phyloP scores from a whole-genome alignment of 2,888 invertebrate species.

The Heteromyza rotundicornis region DNA sequence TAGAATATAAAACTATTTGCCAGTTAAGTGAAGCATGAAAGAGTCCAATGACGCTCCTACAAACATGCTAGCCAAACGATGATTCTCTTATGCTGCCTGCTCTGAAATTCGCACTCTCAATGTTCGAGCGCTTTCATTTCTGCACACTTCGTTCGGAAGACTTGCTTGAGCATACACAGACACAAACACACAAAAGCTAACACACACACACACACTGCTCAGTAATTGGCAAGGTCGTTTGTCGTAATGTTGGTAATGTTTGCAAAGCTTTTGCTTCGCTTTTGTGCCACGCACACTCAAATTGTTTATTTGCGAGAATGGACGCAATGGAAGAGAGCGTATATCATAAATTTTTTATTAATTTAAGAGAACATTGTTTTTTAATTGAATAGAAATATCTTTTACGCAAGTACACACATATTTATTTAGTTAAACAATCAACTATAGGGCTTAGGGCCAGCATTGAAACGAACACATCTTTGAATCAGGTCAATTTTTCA shows the following conservation, averaged over 20 bases:
- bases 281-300: slow-evolving; percentile 12
- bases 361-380: slow-evolving; percentile 1
- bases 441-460: no score
- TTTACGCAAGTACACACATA: no score
- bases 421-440: no score
- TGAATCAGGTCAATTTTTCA: no score
- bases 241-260: slow-evolving; percentile 48
- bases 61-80: no score
- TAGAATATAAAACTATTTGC: no score
- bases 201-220: slow-evolving; percentile 14
- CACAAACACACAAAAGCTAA: neutral
- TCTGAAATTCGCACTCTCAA: neutral
- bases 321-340: neutral
- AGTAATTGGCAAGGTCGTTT: slow-evolving; percentile 60
- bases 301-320: slow-evolving; percentile 8
- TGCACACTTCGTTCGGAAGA: neutral
- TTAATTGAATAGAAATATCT: no score
- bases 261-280: slow-evolving; percentile 34
- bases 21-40: no score
- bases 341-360: neutral
- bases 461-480: no score
- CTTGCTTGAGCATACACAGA: neutral
- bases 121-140: neutral
- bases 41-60: no score
- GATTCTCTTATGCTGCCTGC: neutral